Percentiles rank a stretch among this genome's conserved stretches.
phyloP scores from a whole-genome alignment of 2,797 vertebrate genomes.

The Poeciliopsis turneri region DNA sequence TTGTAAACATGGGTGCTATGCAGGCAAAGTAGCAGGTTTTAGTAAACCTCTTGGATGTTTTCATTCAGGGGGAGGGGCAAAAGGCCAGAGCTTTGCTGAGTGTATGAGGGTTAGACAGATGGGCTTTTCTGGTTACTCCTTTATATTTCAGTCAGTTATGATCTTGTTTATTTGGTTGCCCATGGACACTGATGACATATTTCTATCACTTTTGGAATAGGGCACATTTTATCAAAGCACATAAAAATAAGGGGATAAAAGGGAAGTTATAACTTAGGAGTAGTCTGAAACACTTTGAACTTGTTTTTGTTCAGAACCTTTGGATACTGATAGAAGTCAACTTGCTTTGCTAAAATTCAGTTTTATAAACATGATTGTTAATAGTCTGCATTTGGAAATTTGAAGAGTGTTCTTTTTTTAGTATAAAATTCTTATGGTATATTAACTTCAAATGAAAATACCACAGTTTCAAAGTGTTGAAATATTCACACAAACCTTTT shows the following conservation, averaged over 20 bases:
- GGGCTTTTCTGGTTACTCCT: conserved; percentile 55
- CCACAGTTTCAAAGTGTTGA: background rate
- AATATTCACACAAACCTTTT: background rate
- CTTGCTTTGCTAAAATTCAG: background rate
- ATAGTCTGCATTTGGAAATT: background rate
- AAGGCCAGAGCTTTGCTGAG: background rate
- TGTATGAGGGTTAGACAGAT: conserved; percentile 69
- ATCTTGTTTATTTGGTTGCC: conserved; percentile 40
- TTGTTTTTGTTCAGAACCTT: background rate
- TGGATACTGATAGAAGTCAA: background rate
- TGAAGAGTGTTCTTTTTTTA: background rate
- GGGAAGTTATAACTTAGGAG: background rate
- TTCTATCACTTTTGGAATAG: conserved; percentile 6
- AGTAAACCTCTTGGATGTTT: conserved; percentile 42
- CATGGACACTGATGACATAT: conserved; percentile 23
- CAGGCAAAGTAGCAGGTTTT: conserved; percentile 13
- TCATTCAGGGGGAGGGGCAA: conserved; percentile 46
- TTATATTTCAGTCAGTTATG: conserved; percentile 57
- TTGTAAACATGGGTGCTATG: background rate
- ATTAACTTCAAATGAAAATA: background rate
- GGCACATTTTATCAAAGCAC: background rate
- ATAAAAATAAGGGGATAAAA: background rate
- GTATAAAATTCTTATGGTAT: background rate
- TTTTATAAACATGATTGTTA: background rate
- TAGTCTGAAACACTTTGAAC: background rate